phyloP scores from a whole-genome alignment of 1,140 invertebrate genomes.

The Helicoverpa armigera region DNA sequence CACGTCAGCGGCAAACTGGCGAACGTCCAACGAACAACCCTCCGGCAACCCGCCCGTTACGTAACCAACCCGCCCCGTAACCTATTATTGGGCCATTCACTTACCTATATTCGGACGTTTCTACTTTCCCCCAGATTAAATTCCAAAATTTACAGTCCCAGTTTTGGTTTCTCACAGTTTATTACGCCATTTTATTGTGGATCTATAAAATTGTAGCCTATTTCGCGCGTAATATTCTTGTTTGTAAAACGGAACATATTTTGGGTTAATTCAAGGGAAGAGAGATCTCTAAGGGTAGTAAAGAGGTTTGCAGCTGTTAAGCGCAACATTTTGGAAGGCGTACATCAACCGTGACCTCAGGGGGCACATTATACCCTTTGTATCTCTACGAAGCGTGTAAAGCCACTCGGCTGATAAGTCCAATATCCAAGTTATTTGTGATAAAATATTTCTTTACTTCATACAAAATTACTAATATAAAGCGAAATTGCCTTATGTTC shows the following conservation, averaged over 20 bases:
- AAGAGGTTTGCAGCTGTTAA: slow-evolving; percentile 17
- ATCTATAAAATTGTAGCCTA: not conserved
- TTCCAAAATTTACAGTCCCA: slow-evolving; percentile 1
- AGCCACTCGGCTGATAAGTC: not conserved
- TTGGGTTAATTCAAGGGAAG: not conserved
- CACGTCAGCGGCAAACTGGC: slow-evolving; percentile 28
- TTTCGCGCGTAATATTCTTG: no score
- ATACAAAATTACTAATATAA: no score
- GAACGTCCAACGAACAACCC: slow-evolving; percentile 6
- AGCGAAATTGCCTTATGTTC: no score
- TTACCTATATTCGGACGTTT: slow-evolving; percentile 44
- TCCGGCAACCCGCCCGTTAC: slow-evolving; percentile 41
- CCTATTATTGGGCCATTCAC: slow-evolving; percentile 57
- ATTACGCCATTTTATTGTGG: not conserved
- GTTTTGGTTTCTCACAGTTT: not conserved
- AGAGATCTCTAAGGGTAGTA: not conserved
- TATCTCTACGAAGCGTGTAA: not conserved
- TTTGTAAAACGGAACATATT: not conserved
- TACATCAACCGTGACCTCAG: slow-evolving; percentile 32
- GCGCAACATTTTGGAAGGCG: slow-evolving; percentile 23
- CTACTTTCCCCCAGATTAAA: slow-evolving; percentile 15
- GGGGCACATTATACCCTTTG: slow-evolving; percentile 17
- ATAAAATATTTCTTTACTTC: not conserved
- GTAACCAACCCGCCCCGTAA: slow-evolving; percentile 48
- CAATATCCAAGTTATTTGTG: not conserved